Percentiles rank a stretch among this genome's conserved stretches.
Evolutionary conservation across 2,113 vertebrate genomes (phyloP).

Genomic region (Erpornis zantholeuca): DNA sequence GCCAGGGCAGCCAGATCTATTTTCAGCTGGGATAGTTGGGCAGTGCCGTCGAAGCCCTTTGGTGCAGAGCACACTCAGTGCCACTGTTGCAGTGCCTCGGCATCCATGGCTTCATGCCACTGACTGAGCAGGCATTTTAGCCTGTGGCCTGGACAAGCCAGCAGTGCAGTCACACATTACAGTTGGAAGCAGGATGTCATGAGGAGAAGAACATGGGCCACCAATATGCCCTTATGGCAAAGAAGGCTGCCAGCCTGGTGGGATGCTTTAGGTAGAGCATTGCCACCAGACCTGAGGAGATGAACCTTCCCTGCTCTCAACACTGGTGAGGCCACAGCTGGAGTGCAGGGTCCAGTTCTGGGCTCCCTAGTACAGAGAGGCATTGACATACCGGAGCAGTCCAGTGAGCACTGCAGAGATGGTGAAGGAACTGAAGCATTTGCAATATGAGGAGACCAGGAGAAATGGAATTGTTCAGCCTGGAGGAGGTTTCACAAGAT

Average conservation of each 20-base stretch:
- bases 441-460: not conserved
- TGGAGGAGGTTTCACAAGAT: not conserved
- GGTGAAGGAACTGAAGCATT: not conserved
- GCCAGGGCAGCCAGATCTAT: not conserved
- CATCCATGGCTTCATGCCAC: rapidly evolving
- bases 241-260: not conserved
- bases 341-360: not conserved
- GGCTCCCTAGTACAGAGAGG: not conserved
- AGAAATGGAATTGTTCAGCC: not conserved
- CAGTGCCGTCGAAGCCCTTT: rapidly evolving
- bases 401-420: not conserved
- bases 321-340: not conserved
- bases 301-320: not conserved
- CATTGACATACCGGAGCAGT: not conserved
- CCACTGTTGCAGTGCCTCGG: not conserved
- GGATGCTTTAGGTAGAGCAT: not conserved
- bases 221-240: not conserved
- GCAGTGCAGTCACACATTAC: rapidly evolving
- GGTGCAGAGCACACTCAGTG: not conserved
- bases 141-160: not conserved
- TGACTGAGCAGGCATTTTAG: not conserved
- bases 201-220: not conserved
- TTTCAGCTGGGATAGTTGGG: not conserved
- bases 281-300: not conserved
- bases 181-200: not conserved